Base-by-base conservation (phyloP, 2,113 vertebrate species). In the Geococcyx californianus region DNA sequence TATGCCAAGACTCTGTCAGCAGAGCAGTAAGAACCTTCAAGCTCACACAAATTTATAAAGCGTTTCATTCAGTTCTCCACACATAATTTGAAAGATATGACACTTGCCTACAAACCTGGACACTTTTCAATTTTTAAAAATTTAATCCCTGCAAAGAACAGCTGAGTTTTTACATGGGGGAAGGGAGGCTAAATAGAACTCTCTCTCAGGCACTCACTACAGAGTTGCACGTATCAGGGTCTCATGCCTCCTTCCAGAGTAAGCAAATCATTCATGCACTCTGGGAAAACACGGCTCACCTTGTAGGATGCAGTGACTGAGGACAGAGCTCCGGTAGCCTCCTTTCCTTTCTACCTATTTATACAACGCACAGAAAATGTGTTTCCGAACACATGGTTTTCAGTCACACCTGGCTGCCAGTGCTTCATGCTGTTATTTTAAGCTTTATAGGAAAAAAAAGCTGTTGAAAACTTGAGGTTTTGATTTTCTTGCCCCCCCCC, bases 261-360 rank as follows among this genome's bases (percentile, higher is more conserved):
- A 13, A 44, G 21, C 13, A 31, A 4, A 0, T 7, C 23, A 36
- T 24, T 36, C 3, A 0, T 9, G 38, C 8, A 3, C 21, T 19
- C 45, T 38, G 36, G 23, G 24, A 93, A 44, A 28, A 31, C 4
- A 9, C 0, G 0, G 49, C 23, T 59, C 58, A 26, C 45, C 52
- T 14, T 24, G 12, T 5, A 59, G 44, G 26, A 47, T 9, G 15
- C 34, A 52, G 33, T 0, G 0, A 55, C 0, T 38, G n/a, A 64
- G 28, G 29, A 42, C 24, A 45, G 10, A 38, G 28, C 31, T 84
- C 51, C 0, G 0, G 40, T 0, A 80, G 38, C 77, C 80, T 16
- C 17, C 36, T 51, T 1, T 1, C 28, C 52, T 7, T 76, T 84
- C 80, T 54, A 31, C 29, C 8, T 76, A 36, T 73, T 72, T 14